These are phyloP conservation scores for Pseudomyrmex concolor DNA, from an alignment of 1,140 invertebrate genomes.

Conservation along the genomic window DNA sequence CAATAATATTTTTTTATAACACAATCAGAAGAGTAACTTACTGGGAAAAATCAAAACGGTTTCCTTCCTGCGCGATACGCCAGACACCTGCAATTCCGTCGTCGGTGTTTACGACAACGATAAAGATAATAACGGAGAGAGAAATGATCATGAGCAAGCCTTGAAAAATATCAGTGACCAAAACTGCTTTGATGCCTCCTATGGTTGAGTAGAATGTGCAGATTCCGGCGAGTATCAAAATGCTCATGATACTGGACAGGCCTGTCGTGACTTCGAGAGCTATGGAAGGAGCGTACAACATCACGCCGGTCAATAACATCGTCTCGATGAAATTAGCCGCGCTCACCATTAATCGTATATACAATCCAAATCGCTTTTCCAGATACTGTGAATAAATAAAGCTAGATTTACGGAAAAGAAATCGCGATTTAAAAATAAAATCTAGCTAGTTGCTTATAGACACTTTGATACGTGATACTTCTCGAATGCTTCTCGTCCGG, in stretches of 20 bases:
- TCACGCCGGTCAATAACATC: constrained; percentile 96
- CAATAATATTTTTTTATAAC: no score
- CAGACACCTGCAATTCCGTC: constrained; percentile 88
- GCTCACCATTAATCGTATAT: constrained; percentile 89
- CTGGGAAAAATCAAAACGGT: constrained; percentile 77
- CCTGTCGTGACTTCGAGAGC: constrained; percentile 96
- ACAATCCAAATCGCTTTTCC: constrained; percentile 91
- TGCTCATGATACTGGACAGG: constrained; percentile 90
- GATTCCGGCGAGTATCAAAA: constrained; percentile 91
- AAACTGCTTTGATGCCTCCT: constrained; percentile 95
- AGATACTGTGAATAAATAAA: constrained; percentile 88
- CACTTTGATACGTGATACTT: neutral
- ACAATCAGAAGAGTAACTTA: constrained; percentile 59
- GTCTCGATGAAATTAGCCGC: constrained; percentile 92
- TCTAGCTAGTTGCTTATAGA: constrained; percentile 3
- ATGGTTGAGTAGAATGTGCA: constrained; percentile 96
- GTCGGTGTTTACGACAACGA: constrained; percentile 88
- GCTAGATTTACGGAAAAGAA: constrained; percentile 6
- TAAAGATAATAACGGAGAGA: constrained; percentile 81
- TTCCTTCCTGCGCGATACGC: constrained; percentile 87
- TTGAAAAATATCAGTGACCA: constrained; percentile 95
- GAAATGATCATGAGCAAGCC: constrained; percentile 90
- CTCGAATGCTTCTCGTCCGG: neutral
- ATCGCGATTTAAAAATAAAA: neutral
- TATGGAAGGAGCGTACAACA: constrained; percentile 96